A percentile compares a stretch with the other conserved stretches of the same genome.
phyloP scores from a whole-genome alignment of 2,797 vertebrate species.

The Catharus ustulatus region DNA sequence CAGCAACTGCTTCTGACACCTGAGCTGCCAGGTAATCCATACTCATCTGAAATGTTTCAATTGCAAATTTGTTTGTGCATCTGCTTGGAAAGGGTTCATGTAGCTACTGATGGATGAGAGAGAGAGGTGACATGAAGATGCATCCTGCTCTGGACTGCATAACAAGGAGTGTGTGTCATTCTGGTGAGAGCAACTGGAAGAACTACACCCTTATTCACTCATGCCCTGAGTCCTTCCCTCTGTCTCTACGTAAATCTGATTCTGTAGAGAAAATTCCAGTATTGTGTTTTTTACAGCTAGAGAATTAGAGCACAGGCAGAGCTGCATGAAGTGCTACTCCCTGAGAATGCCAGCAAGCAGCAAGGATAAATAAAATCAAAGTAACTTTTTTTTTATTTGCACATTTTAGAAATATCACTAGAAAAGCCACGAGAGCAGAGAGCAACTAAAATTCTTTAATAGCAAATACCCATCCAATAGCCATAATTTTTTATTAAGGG shows the following conservation, averaged over 20 bases:
- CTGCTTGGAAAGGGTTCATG: background rate
- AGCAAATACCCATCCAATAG: background rate
- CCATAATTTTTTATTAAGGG: background rate
- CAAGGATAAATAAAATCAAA: background rate
- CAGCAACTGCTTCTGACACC: background rate
- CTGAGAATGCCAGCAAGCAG: background rate
- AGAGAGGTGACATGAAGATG: background rate
- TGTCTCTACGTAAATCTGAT: background rate
- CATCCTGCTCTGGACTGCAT: background rate
- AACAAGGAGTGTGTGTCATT: accelerated
- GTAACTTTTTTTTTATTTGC: background rate
- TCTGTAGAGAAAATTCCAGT: background rate
- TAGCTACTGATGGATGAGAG: background rate
- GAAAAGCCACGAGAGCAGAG: background rate
- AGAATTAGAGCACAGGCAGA: background rate
- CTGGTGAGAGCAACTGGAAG: accelerated
- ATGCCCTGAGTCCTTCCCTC: background rate
- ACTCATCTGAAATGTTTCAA: background rate
- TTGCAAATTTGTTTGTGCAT: background rate
- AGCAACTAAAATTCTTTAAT: background rate
- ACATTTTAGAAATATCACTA: background rate
- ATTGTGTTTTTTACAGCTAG: background rate
- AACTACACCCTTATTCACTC: background rate
- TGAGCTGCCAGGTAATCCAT: background rate
- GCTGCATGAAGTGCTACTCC: background rate